These are phyloP conservation scores for Catharus minimus DNA, from an alignment of 2,113 vertebrate species.

Conservation along the genomic window DNA sequence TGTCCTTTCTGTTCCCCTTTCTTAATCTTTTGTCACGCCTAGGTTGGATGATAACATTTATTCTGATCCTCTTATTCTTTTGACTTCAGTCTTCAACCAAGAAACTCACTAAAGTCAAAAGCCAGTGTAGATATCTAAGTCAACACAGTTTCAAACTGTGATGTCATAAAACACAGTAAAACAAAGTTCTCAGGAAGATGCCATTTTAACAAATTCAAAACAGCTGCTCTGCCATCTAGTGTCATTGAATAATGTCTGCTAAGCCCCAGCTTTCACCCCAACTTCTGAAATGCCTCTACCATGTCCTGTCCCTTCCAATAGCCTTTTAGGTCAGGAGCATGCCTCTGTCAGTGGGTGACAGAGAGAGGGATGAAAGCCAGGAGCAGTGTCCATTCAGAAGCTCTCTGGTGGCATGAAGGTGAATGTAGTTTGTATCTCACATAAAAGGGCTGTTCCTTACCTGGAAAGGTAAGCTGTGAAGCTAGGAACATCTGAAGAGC, in stretches of 20 bases:
- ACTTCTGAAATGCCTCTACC: neutral
- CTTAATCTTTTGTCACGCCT: neutral
- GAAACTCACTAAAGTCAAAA: neutral
- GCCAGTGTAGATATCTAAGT: neutral
- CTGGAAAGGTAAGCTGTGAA: neutral
- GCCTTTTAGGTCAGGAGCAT: neutral
- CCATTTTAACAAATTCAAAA: neutral
- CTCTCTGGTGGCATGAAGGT: neutral
- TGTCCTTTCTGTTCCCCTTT: neutral
- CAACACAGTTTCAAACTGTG: neutral
- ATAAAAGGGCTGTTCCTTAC: neutral
- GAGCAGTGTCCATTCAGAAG: neutral
- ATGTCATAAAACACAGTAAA: neutral
- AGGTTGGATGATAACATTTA: neutral
- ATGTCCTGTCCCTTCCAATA: neutral
- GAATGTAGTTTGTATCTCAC: neutral
- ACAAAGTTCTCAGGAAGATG: neutral
- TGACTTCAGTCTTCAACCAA: neutral
- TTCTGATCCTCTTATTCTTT: neutral
- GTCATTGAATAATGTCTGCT: neutral
- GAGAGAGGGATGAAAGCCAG: neutral
- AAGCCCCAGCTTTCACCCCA: neutral
- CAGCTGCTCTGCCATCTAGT: constrained; percentile 59
- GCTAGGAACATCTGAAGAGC: neutral
- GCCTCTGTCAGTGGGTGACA: neutral